Percentiles rank a stretch among this genome's conserved stretches.
Evolutionary conservation across 2,888 invertebrate species (phyloP).

Genomic region (Lepidochitona cinerea): DNA sequence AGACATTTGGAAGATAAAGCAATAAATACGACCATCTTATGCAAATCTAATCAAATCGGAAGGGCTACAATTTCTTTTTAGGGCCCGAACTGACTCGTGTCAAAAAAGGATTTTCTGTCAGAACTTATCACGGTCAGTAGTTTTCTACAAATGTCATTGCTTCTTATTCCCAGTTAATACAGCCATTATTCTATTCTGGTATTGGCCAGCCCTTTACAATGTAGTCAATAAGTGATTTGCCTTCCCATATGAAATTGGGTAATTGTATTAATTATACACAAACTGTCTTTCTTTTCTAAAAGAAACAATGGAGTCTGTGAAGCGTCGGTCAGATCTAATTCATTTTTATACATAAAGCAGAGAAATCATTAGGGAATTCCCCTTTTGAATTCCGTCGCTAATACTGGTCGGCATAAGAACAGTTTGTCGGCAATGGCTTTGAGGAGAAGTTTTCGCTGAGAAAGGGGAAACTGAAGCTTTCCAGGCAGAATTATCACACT

Average conservation of each 20-base stretch:
- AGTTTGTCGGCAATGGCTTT: neutral
- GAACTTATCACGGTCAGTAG: neutral
- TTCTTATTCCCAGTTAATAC: neutral
- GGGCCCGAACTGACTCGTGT: neutral
- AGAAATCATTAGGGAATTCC: neutral
- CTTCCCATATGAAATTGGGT: conserved; percentile 1
- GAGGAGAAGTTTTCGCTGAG: neutral
- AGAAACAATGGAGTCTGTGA: neutral
- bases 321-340: conserved; percentile 3
- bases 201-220: neutral
- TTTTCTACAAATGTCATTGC: neutral
- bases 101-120: conserved; percentile 5
- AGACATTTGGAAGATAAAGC: too few species aligned
- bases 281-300: neutral
- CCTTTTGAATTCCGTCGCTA: neutral
- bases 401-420: neutral
- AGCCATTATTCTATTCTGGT: neutral
- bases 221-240: neutral
- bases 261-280: conserved; percentile 1
- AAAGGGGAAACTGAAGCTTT: neutral
- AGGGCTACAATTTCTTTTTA: neutral
- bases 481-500: conserved; percentile 7
- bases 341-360: neutral
- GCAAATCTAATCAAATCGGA: conserved; percentile 5
- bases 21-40: neutral